These are phyloP conservation scores for Tringa solitaria DNA, from an alignment of 2,113 vertebrate species.

Conservation along the genomic window DNA sequence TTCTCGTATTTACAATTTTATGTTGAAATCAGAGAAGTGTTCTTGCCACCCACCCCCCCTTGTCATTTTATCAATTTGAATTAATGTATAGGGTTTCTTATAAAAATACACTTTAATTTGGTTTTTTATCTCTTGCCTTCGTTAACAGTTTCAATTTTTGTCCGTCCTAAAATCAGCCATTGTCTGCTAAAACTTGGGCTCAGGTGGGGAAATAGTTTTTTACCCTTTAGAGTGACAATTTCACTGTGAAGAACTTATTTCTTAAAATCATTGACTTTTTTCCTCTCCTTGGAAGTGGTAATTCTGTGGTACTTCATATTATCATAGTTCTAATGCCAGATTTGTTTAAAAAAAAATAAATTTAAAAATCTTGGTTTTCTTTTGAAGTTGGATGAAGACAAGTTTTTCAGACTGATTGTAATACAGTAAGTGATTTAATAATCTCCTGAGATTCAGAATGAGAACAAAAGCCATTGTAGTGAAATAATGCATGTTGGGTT, in stretches of 20 bases:
- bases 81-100: not conserved
- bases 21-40: not conserved
- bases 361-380: not conserved
- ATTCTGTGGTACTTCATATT: not conserved
- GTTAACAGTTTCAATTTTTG: not conserved
- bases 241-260: not conserved
- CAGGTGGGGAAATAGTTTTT: not conserved
- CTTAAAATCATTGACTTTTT: not conserved
- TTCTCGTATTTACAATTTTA: not conserved
- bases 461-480: conserved; percentile 38
- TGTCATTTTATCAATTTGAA: not conserved
- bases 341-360: not conserved
- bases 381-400: not conserved
- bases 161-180: not conserved
- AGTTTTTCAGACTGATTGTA: not conserved
- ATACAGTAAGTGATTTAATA: not conserved
- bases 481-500: not conserved
- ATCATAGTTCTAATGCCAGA: not conserved
- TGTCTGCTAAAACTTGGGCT: not conserved
- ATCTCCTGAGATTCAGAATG: not conserved
- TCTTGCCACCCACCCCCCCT: not conserved
- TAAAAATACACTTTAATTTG: not conserved
- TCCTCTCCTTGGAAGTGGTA: not conserved
- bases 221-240: not conserved
- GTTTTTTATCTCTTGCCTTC: not conserved